Evolutionary conservation across 1,140 invertebrate genomes (phyloP).

Genomic region (Pogonognathellus flavescens): DNA sequence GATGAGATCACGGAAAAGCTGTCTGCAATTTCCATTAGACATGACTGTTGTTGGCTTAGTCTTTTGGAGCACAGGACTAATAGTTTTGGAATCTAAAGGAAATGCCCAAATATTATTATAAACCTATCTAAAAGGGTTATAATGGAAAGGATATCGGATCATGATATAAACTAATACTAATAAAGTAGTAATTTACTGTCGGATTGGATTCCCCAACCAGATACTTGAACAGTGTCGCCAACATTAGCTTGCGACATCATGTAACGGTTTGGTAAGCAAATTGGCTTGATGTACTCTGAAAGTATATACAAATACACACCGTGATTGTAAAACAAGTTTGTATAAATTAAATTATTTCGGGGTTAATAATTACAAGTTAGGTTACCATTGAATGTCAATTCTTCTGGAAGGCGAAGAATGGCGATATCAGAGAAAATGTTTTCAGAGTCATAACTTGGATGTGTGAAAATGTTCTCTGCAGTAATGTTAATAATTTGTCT

Average conservation of each 20-base stretch:
- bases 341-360: neutral
- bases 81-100: conserved; percentile 41
- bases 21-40: conserved; percentile 58
- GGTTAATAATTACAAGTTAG: neutral
- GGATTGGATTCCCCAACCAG: conserved; percentile 64
- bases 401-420: conserved; percentile 60
- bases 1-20: conserved; percentile 58
- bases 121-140: neutral
- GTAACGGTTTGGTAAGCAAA: conserved; percentile 65
- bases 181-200: too few species aligned
- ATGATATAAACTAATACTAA: neutral
- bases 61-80: conserved; percentile 63
- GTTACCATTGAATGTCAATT: conserved; percentile 42
- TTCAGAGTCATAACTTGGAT: conserved; percentile 63
- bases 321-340: neutral
- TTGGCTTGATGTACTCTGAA: conserved; percentile 63
- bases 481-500: conserved; percentile 59
- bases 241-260: conserved; percentile 54
- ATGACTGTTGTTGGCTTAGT: conserved; percentile 53
- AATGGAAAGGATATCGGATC: neutral
- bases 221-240: conserved; percentile 61
- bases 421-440: conserved; percentile 64
- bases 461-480: conserved; percentile 61
- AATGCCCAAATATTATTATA: neutral
- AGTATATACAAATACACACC: too few species aligned